A percentile compares a stretch with the other conserved stretches of the same genome.
These are phyloP conservation scores for Drosophila sucinea DNA, from an alignment of 1,140 invertebrate genomes.

Conservation along the genomic window DNA sequence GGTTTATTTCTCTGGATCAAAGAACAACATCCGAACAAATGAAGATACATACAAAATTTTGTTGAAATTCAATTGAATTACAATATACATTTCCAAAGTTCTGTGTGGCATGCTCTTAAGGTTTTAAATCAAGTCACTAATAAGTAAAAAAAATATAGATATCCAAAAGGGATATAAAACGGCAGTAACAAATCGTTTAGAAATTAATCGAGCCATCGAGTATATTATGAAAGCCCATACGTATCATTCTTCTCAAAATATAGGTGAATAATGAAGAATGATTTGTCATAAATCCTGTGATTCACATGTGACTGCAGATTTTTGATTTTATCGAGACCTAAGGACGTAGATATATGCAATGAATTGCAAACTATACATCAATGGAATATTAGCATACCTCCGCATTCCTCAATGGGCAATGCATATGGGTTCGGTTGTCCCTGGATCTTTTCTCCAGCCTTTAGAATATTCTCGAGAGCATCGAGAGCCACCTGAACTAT, in stretches of 20 bases:
- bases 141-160: too few species aligned
- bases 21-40: too few species aligned
- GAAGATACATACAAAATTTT: too few species aligned
- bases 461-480: slow-evolving; percentile 97
- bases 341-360: slow-evolving; percentile 18
- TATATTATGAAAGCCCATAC: slow-evolving; percentile 88
- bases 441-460: slow-evolving; percentile 92
- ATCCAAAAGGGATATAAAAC: too few species aligned
- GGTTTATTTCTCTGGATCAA: too few species aligned
- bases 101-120: too few species aligned
- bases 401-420: slow-evolving; percentile 97
- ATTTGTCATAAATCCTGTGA: slow-evolving; percentile 97
- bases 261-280: slow-evolving; percentile 98
- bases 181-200: slow-evolving; percentile 80
- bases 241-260: slow-evolving; percentile 97
- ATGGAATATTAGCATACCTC: slow-evolving; percentile 87
- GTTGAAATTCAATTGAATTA: too few species aligned
- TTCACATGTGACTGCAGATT: slow-evolving; percentile 98
- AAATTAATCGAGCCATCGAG: slow-evolving; percentile 92
- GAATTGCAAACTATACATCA: slow-evolving; percentile 10
- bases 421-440: slow-evolving; percentile 94
- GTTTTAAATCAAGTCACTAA: too few species aligned
- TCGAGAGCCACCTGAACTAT: slow-evolving; percentile 99
- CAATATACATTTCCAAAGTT: too few species aligned
- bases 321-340: slow-evolving; percentile 98